A percentile compares a stretch with the other conserved stretches of the same genome.
Conservation (phyloP, 2,113 vertebrate species). For the Alexandromys fortis region DNA sequence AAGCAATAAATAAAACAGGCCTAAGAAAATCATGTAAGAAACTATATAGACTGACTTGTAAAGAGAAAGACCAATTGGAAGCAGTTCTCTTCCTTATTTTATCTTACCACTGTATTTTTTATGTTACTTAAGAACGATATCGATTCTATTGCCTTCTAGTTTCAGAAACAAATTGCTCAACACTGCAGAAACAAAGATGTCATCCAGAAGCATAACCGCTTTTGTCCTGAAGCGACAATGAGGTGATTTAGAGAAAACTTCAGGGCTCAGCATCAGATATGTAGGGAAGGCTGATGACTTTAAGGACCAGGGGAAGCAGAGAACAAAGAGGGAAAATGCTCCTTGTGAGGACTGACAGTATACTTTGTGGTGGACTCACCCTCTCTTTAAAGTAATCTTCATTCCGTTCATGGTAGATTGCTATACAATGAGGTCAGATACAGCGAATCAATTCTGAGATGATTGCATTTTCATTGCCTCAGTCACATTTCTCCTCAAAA, state of each 20-base stretch:
- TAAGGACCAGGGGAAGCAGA: neutral
- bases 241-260: neutral
- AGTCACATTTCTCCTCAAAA: slow-evolving; percentile 74
- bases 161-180: slow-evolving; percentile 44
- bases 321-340: neutral
- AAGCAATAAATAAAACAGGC: neutral
- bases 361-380: slow-evolving; percentile 44
- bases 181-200: neutral
- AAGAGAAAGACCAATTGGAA: neutral
- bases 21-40: slow-evolving; percentile 28
- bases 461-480: slow-evolving; percentile 72
- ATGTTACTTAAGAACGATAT: slow-evolving; percentile 39
- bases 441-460: slow-evolving; percentile 73
- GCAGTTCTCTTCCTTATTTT: neutral
- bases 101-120: neutral
- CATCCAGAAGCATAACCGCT: neutral
- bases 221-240: neutral
- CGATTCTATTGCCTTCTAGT: neutral
- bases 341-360: slow-evolving; percentile 34
- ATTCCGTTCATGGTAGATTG: slow-evolving; percentile 64
- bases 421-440: slow-evolving; percentile 70
- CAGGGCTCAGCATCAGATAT: neutral
- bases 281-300: neutral
- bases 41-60: neutral
- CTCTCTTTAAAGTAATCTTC: slow-evolving; percentile 70